Evolutionary conservation across 2,113 vertebrate species (phyloP).

Genomic region (Mesembrinibis cayennensis): DNA sequence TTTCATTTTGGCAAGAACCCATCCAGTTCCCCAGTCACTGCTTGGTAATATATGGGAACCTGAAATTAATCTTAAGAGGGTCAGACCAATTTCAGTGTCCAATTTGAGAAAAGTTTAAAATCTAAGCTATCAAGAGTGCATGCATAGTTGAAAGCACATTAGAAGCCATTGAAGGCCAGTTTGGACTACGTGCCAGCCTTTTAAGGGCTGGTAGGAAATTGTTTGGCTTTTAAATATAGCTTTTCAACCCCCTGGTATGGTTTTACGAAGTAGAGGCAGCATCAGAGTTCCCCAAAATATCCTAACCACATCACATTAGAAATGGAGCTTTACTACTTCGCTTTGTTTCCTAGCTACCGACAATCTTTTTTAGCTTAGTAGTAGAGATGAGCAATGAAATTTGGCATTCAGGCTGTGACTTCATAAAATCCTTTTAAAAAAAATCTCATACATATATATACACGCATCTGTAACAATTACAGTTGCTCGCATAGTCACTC

Average conservation of each 20-base stretch:
- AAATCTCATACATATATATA: not conserved
- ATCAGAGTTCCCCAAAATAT: slow-evolving; percentile 41
- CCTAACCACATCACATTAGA: slow-evolving; percentile 11
- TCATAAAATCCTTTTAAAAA: not conserved
- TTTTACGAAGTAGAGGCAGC: slow-evolving; percentile 6
- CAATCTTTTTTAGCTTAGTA: slow-evolving; percentile 47
- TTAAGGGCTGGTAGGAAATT: not conserved
- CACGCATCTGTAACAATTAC: not conserved
- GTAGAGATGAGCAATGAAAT: slow-evolving; percentile 32
- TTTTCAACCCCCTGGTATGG: not conserved
- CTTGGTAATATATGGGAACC: not conserved
- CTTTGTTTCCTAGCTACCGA: slow-evolving; percentile 53
- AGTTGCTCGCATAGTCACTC: not conserved
- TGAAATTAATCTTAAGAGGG: not conserved
- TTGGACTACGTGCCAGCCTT: not conserved
- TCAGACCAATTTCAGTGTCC: not conserved
- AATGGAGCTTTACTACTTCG: slow-evolving; percentile 24
- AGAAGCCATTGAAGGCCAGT: not conserved
- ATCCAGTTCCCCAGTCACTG: not conserved
- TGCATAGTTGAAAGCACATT: not conserved
- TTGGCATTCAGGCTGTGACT: not conserved
- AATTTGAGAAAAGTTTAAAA: not conserved
- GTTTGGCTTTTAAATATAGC: slow-evolving; percentile 28
- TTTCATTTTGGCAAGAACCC: not conserved
- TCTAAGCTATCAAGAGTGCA: not conserved